Conservation (phyloP, 2,797 vertebrate genomes). For the Iguana delicatissima region DNA sequence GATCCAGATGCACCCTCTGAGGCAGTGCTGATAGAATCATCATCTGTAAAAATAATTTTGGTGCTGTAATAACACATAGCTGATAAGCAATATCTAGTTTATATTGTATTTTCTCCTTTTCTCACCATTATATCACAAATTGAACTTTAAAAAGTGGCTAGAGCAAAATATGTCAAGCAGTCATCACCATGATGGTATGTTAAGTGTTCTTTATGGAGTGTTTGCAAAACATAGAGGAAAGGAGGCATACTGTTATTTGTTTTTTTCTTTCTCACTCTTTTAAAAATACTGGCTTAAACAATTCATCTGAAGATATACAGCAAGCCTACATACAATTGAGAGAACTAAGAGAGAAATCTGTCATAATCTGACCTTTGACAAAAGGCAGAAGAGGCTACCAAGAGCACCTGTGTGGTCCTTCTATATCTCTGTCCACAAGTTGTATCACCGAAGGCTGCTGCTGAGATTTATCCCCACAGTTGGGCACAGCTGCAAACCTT, state of each 20-base stretch:
- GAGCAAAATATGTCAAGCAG: not conserved
- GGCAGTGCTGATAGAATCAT: conserved; percentile 68
- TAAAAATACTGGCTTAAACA: not conserved
- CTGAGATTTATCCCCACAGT: not conserved
- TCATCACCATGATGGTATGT: no score
- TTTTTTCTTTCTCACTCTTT: not conserved
- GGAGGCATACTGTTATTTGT: not conserved
- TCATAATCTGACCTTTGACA: not conserved
- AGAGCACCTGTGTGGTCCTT: not conserved
- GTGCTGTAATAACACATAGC: conserved; percentile 23
- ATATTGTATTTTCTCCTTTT: not conserved
- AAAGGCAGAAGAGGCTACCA: not conserved
- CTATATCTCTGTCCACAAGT: not conserved
- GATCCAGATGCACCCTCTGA: conserved; percentile 69
- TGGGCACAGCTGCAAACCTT: not conserved
- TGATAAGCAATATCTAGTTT: conserved; percentile 21
- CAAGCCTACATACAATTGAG: not conserved
- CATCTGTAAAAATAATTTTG: conserved; percentile 67
- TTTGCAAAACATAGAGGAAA: not conserved
- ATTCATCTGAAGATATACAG: not conserved
- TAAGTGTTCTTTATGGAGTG: not conserved
- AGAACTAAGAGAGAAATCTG: not conserved
- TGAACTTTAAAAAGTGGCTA: not conserved
- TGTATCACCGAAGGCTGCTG: no score
- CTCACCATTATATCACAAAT: not conserved